phyloP scores from a whole-genome alignment of 2,888 invertebrate species.

The Cheilosia urbana region DNA sequence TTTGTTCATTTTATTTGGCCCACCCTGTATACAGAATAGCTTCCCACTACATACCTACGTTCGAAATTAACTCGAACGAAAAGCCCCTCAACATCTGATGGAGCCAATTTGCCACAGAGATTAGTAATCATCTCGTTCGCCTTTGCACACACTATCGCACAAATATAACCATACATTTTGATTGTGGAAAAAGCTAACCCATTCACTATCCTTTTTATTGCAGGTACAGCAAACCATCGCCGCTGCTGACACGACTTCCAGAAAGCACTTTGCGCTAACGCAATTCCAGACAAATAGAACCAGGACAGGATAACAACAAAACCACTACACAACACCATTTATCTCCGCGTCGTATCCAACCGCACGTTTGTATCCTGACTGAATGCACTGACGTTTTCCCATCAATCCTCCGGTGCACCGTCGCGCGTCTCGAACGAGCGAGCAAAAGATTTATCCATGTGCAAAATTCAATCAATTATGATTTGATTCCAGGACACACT shows the following conservation, averaged over 20 bases:
- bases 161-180: neutral
- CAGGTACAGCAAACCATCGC: slow-evolving; percentile 43
- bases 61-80: no score
- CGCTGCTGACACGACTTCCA: slow-evolving; percentile 9
- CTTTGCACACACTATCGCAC: neutral
- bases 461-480: slow-evolving; percentile 75
- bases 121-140: slow-evolving; percentile 38
- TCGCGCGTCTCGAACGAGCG: slow-evolving; percentile 12
- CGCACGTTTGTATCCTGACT: slow-evolving; percentile 71
- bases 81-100: neutral
- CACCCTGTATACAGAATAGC: no score
- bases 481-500: slow-evolving; percentile 71
- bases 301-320: slow-evolving; percentile 52
- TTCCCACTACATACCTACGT: no score
- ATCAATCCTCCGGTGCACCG: slow-evolving; percentile 57
- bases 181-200: slow-evolving; percentile 37
- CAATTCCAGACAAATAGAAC: slow-evolving; percentile 67
- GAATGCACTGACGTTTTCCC: slow-evolving; percentile 71
- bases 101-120: slow-evolving; percentile 7
- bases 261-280: slow-evolving; percentile 64
- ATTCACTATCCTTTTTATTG: slow-evolving; percentile 65
- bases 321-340: slow-evolving; percentile 63
- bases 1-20: no score
- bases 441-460: slow-evolving; percentile 73
- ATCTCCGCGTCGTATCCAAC: slow-evolving; percentile 68